Evolutionary conservation across 2,888 invertebrate species (phyloP), one percentile per base, ranked within the genome.

Genomic region (Plebejus melissa): DNA sequence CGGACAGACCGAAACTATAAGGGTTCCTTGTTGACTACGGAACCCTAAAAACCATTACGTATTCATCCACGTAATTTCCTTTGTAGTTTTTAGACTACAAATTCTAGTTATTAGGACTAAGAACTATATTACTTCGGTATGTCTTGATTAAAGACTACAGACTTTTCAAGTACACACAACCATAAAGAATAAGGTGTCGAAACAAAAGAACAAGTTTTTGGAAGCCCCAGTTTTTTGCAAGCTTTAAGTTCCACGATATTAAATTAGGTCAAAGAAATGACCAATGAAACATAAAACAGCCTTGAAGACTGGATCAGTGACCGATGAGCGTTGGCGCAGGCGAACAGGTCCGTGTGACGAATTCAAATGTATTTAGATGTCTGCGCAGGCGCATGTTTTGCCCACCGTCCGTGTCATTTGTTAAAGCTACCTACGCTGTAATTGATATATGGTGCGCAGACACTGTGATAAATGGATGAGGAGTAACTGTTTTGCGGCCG

Each of bases 291-390:
- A 70, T 71, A 32, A 32, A 71, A 71, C 71, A 71, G 71, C 71
- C 71, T 71, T 71, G 71, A 71, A 50, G 46, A 28, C 32, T 50
- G 50, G 71, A 71, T 71, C 71, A 50, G 71, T 54, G 71, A 32
- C 71, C 71, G 71, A 41, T 71, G 46, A 22, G 22, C 41, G 46
- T 71, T 50, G n/a, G 71, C 11, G 28, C 41, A 22, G 4, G 70
- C 71, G 71, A 71, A 71, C 71, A 71, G 71, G 71, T 71, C 32
- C 71, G 71, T 71, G 71, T 46, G 46, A 32, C 13, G 71, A 71
- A 71, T 71, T 6, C 71, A 71, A 71, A 22, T 58, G 58, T 70
- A 71, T 71, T 54, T 54, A 72, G 54, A 72, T 36, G 32, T 72
- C 54, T 72, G 72, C 50, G 46, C 46, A 22, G 28, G 71, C 71